phyloP scores from a whole-genome alignment of 2,113 vertebrate genomes.

The Nanorana parkeri region DNA sequence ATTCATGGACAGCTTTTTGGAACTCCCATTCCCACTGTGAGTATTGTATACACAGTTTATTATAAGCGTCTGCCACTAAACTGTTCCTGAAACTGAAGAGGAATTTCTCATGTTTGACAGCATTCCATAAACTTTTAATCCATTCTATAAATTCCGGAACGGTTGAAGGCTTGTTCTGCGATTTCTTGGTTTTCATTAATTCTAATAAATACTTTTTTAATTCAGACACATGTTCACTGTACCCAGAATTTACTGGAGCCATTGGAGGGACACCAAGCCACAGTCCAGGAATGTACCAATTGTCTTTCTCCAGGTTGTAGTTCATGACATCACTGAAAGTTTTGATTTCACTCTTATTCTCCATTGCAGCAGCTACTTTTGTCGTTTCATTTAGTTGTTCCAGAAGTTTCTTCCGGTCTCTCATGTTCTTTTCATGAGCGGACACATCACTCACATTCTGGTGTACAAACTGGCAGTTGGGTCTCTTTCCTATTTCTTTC shows the following conservation, averaged over 20 bases:
- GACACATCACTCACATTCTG: conserved; percentile 69
- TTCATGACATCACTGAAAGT: conserved; percentile 68
- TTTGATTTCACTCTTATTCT: conserved; percentile 63
- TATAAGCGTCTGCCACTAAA: conserved; percentile 48
- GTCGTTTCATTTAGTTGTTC: conserved; percentile 17
- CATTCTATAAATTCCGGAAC: conserved; percentile 63
- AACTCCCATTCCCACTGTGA: conserved; percentile 29
- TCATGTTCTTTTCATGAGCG: conserved; percentile 47
- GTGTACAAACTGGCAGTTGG: conserved; percentile 71
- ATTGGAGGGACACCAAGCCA: conserved; percentile 72
- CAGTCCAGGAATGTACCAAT: conserved; percentile 68
- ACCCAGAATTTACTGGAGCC: conserved; percentile 67
- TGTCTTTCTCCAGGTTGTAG: conserved; percentile 66
- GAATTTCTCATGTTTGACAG: conserved; percentile 68
- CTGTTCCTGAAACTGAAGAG: conserved; percentile 73
- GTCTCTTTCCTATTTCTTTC: conserved; percentile 54
- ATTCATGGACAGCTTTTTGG: no score
- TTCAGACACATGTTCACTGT: conserved; percentile 69
- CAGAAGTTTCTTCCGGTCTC: conserved; percentile 61
- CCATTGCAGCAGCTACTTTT: conserved; percentile 61
- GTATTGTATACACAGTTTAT: background rate
- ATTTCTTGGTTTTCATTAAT: conserved; percentile 57
- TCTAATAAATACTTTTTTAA: conserved; percentile 62
- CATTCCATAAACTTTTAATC: conserved; percentile 66
- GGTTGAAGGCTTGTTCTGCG: conserved; percentile 53